Evolutionary conservation across 2,113 vertebrate genomes (phyloP).

Genomic region (Melanerpes formicivorus): DNA sequence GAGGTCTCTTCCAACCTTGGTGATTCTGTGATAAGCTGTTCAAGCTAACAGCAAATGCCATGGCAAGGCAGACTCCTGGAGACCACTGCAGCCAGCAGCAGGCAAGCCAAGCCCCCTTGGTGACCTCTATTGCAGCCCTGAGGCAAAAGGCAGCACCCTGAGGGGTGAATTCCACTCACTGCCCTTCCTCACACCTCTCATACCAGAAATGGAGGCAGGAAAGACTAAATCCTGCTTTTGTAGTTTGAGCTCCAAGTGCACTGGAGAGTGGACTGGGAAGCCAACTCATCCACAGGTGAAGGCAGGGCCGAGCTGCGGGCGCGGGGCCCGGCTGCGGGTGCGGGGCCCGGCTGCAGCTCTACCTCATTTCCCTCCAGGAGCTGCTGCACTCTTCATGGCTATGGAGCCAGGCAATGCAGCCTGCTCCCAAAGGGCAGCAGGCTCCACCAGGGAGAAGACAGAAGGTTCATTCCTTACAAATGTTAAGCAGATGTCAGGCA

Average conservation of each 20-base stretch:
- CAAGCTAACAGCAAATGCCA: neutral
- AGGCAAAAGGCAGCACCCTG: neutral
- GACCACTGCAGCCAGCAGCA: neutral
- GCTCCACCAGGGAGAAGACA: neutral
- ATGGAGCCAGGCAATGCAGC: neutral
- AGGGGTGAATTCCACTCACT: neutral
- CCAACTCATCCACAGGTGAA: neutral
- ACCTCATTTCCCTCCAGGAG: neutral
- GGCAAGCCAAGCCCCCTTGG: neutral
- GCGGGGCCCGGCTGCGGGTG: neutral
- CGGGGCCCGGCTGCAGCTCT: neutral
- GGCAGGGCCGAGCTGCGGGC: neutral
- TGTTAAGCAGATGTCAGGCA: neutral
- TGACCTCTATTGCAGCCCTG: neutral
- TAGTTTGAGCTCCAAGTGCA: neutral
- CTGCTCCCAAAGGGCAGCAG: neutral
- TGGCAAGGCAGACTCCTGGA: neutral
- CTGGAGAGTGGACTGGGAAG: fast-evolving
- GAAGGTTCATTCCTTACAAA: neutral
- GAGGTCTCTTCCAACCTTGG: no score
- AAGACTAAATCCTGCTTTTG: neutral
- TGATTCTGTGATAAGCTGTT: neutral
- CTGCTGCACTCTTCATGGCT: neutral
- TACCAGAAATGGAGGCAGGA: neutral
- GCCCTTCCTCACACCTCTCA: neutral